Evolutionary conservation across 2,113 vertebrate species (phyloP).

Genomic region (Rhea pennata): DNA sequence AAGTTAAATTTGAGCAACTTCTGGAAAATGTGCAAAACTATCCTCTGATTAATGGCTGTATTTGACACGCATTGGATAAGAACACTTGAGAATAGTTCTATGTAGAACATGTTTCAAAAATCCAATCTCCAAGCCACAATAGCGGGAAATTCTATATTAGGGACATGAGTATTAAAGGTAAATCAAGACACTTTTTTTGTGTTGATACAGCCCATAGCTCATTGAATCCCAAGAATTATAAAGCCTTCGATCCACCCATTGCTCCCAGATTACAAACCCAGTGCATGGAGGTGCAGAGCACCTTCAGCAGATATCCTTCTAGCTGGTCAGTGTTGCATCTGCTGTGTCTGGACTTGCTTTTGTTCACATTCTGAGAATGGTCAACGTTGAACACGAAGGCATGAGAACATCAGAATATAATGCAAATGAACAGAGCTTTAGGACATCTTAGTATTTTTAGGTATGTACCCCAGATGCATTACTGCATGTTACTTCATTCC

Average conservation of each 20-base stretch:
- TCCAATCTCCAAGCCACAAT: background rate
- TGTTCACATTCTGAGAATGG: rapidly evolving
- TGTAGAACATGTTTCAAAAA: background rate
- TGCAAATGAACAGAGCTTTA: background rate
- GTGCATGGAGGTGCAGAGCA: rapidly evolving
- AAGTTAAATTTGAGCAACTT: background rate
- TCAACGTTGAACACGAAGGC: background rate
- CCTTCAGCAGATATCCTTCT: background rate
- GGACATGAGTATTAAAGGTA: background rate
- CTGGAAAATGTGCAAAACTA: background rate
- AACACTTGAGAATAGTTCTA: background rate
- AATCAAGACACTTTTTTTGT: background rate
- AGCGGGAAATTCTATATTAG: background rate
- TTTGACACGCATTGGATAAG: background rate
- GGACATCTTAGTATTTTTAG: background rate
- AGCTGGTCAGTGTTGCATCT: background rate
- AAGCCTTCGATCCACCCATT: background rate
- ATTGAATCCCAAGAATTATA: rapidly evolving
- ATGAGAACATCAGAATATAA: background rate
- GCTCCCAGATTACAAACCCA: background rate
- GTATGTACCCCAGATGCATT: rapidly evolving
- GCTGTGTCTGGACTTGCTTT: background rate
- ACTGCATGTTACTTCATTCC: rapidly evolving
- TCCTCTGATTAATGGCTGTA: background rate
- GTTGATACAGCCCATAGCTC: background rate